These are phyloP conservation scores for Pachyseris speciosa DNA, from an alignment of 64 coral and sea anemone genomes.

Conservation along the genomic window DNA sequence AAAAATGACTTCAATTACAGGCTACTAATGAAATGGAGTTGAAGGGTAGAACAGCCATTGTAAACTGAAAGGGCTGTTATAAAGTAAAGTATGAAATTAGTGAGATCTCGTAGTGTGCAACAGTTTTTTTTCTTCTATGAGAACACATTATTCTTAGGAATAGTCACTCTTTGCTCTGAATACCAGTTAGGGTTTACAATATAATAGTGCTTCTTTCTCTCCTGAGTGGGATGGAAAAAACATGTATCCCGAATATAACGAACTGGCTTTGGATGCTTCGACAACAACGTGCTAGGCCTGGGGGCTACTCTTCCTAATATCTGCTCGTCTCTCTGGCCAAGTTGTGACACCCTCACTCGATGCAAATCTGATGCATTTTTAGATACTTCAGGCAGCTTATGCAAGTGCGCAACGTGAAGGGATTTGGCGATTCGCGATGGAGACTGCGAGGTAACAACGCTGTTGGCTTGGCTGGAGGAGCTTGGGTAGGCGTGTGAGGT, in stretches of 20 bases:
- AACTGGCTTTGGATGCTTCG: neutral
- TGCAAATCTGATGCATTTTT: neutral
- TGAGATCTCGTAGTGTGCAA: too few species aligned
- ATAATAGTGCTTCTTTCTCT: constrained; percentile 51
- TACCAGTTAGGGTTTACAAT: constrained; percentile 57
- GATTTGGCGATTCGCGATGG: neutral
- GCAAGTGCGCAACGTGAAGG: neutral
- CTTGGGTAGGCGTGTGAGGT: neutral
- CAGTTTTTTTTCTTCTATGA: neutral
- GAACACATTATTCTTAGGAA: constrained; percentile 58
- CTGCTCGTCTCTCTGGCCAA: neutral
- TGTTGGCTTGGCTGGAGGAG: neutral
- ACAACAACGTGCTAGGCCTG: constrained; percentile 6
- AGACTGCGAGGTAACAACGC: neutral
- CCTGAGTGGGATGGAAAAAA: constrained; percentile 46
- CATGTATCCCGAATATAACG: constrained; percentile 50
- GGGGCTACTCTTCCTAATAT: neutral
- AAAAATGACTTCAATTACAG: too few species aligned
- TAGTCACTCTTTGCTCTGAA: constrained; percentile 27
- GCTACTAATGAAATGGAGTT: too few species aligned
- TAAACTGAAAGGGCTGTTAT: too few species aligned
- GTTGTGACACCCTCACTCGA: neutral
- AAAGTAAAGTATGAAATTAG: too few species aligned
- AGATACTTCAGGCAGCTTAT: neutral
- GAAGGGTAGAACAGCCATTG: too few species aligned